phyloP scores from a whole-genome alignment of 2,888 invertebrate genomes.

The Zygaena filipendulae region DNA sequence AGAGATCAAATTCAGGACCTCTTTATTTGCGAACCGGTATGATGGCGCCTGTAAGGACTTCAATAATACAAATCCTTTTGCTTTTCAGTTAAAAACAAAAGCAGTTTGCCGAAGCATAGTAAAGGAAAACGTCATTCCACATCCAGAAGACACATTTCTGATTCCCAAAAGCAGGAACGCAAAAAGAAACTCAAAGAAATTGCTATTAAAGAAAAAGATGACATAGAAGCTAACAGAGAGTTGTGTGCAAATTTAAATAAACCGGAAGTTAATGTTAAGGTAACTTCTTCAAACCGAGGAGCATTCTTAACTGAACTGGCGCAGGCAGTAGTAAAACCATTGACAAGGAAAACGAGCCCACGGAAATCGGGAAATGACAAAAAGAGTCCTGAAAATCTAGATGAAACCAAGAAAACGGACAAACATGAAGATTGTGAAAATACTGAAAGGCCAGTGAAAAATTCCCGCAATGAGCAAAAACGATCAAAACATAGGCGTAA shows the following conservation, averaged over 20 bases:
- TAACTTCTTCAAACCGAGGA: slow-evolving; percentile 63
- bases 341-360: slow-evolving; percentile 25
- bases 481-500: slow-evolving; percentile 1
- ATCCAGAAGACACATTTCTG: slow-evolving; percentile 27
- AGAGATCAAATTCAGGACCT: too few relatives aligned
- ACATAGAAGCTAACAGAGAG: slow-evolving; percentile 20
- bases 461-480: neutral
- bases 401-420: slow-evolving; percentile 13
- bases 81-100: slow-evolving; percentile 28
- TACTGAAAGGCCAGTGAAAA: neutral
- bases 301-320: slow-evolving; percentile 56
- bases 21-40: too few relatives aligned
- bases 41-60: too few relatives aligned
- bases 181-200: slow-evolving; percentile 62
- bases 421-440: slow-evolving; percentile 1
- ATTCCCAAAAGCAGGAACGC: slow-evolving; percentile 50
- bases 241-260: slow-evolving; percentile 23
- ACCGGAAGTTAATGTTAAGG: slow-evolving; percentile 42
- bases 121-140: slow-evolving; percentile 25
- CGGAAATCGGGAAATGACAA: slow-evolving; percentile 11
- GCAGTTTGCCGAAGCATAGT: slow-evolving; percentile 21
- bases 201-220: slow-evolving; percentile 39
- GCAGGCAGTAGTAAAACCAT: slow-evolving; percentile 28
- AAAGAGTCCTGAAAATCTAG: slow-evolving; percentile 15
- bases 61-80: slow-evolving; percentile 11